Conservation (phyloP, 2,797 vertebrate genomes). For the Mastacembelus armatus region DNA sequence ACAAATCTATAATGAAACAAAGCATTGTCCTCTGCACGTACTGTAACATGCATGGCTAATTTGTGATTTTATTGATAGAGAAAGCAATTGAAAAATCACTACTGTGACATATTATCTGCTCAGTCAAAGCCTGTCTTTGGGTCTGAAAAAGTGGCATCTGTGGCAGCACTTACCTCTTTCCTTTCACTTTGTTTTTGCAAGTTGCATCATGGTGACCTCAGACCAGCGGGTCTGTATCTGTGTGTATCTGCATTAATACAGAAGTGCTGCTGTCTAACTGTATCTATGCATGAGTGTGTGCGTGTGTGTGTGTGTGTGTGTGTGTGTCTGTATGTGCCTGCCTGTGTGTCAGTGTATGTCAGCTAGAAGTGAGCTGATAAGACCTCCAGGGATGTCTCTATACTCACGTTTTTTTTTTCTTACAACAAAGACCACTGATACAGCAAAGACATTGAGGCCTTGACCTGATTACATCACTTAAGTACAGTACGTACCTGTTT, state of each 20-base stretch:
- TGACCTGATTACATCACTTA: conserved; percentile 60
- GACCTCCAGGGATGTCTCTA: conserved; percentile 60
- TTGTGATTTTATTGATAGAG: background rate
- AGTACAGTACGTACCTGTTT: conserved; percentile 35
- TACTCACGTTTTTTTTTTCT: conserved; percentile 53
- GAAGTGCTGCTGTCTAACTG: conserved; percentile 29
- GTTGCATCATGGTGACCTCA: conserved; percentile 58
- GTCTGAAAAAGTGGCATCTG: conserved; percentile 40
- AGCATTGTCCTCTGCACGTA: background rate
- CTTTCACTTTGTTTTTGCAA: conserved; percentile 57
- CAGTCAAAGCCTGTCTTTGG: conserved; percentile 16
- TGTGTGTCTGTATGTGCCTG: conserved; percentile 25
- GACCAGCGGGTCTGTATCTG: conserved; percentile 13
- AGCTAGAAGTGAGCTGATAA: conserved; percentile 52
- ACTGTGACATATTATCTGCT: conserved; percentile 1
- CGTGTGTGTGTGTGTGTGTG: conserved; percentile 28
- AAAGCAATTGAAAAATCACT: background rate
- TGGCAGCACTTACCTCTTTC: conserved; percentile 34
- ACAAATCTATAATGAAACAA: background rate
- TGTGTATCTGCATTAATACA: conserved; percentile 21
- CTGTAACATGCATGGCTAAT: background rate
- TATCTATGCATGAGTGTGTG: conserved; percentile 18
- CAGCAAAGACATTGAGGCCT: conserved; percentile 52
- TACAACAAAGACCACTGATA: conserved; percentile 47
- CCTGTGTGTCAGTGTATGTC: conserved; percentile 48